phyloP scores from a whole-genome alignment of 2,797 vertebrate genomes.

The Remorina albescens region DNA sequence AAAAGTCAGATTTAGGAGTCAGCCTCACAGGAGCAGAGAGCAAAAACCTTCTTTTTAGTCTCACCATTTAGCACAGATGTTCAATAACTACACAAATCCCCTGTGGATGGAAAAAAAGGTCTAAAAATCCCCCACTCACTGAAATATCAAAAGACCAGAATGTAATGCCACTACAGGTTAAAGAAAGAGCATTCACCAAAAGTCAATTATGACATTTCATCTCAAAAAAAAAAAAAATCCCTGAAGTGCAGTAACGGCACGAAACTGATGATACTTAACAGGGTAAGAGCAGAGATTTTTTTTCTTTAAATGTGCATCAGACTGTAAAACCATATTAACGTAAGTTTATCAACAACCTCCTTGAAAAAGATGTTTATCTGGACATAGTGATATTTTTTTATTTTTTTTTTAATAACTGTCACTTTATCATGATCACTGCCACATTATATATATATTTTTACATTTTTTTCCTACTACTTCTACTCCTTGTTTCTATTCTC shows the following conservation, averaged over 20 bases:
- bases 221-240: slow-evolving; percentile 32
- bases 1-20: slow-evolving; percentile 42
- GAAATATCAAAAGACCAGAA: slow-evolving; percentile 22
- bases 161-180: slow-evolving; percentile 21
- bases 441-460: too few species aligned
- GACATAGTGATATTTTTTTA: not conserved
- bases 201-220: slow-evolving; percentile 53
- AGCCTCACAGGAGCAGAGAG: slow-evolving; percentile 33
- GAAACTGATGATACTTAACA: slow-evolving; percentile 24
- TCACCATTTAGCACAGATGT: slow-evolving; percentile 36
- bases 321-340: slow-evolving; percentile 35
- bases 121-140: slow-evolving; percentile 12
- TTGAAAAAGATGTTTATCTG: slow-evolving; percentile 26
- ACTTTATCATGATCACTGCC: too few species aligned
- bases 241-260: slow-evolving; percentile 40
- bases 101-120: slow-evolving; percentile 20
- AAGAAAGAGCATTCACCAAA: slow-evolving; percentile 56
- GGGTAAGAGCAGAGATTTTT: slow-evolving; percentile 22
- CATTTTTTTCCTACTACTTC: too few species aligned
- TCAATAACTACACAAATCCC: slow-evolving; percentile 43
- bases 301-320: slow-evolving; percentile 28
- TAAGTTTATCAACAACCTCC: slow-evolving; percentile 11
- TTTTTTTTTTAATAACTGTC: too few species aligned
- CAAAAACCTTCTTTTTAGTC: slow-evolving; percentile 50
- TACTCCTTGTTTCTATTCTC: too few species aligned